Conservation (phyloP, 1,140 invertebrate genomes). For the Melanaphis sacchari region DNA sequence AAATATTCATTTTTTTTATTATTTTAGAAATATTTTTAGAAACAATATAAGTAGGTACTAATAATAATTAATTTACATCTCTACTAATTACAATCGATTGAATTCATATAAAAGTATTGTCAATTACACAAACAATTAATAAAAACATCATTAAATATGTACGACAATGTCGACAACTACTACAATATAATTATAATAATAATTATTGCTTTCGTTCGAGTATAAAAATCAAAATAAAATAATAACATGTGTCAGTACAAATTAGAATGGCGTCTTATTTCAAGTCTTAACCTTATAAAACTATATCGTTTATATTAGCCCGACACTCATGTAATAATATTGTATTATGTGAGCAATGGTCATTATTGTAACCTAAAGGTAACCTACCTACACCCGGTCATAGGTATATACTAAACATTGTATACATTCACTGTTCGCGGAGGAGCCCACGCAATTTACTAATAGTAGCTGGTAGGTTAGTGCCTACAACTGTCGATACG, state of each 20-base stretch:
- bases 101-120: neutral
- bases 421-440: neutral
- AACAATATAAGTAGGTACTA: no score
- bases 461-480: neutral
- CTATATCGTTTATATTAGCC: slow-evolving; percentile 3
- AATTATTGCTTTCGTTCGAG: neutral
- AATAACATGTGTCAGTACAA: slow-evolving; percentile 2
- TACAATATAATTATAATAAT: neutral
- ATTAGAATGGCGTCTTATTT: neutral
- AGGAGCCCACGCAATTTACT: neutral
- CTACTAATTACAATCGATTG: neutral
- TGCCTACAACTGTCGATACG: neutral
- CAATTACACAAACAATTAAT: neutral
- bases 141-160: neutral
- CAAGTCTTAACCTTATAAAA: slow-evolving; percentile 14
- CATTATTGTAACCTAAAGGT: slow-evolving; percentile 2
- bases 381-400: slow-evolving; percentile 1
- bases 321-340: neutral
- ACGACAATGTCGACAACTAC: neutral
- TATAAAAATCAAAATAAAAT: slow-evolving; percentile 1
- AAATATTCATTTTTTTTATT: neutral
- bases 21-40: neutral
- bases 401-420: neutral
- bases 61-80: neutral
- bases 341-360: neutral